Percentiles rank a stretch among this genome's conserved stretches.
Evolutionary conservation across 1,140 invertebrate species (phyloP).

Genomic region (Diuraphis noxia): DNA sequence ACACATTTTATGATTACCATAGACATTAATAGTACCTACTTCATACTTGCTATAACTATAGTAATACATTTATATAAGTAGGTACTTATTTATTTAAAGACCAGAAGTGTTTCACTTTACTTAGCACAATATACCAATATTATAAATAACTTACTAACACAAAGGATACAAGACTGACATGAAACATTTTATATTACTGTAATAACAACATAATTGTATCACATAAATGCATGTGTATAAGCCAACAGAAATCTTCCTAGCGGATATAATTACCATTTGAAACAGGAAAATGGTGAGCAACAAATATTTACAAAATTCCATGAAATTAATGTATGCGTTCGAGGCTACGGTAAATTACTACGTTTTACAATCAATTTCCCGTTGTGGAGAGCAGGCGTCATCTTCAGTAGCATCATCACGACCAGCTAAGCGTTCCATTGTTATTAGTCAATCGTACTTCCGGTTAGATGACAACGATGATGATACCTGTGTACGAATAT

Average conservation of each 20-base stretch:
- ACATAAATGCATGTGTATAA: not conserved
- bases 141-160: not conserved
- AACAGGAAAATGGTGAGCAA: slow-evolving; percentile 54
- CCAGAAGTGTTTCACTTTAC: not conserved
- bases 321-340: slow-evolving; percentile 38
- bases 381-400: not conserved
- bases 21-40: not conserved
- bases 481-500: not conserved
- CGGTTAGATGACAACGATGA: not conserved
- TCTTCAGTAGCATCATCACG: not conserved
- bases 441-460: not conserved
- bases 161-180: not conserved
- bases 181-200: too few species aligned
- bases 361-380: not conserved
- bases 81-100: too few species aligned
- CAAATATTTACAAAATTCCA: slow-evolving; percentile 55
- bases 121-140: not conserved
- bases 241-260: not conserved
- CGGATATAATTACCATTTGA: slow-evolving; percentile 51
- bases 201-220: not conserved
- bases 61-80: not conserved
- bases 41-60: too few species aligned
- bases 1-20: not conserved
- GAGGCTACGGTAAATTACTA: not conserved
- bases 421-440: not conserved